Conservation (phyloP, 2,113 vertebrate species). For the Leptosomus discolor region DNA sequence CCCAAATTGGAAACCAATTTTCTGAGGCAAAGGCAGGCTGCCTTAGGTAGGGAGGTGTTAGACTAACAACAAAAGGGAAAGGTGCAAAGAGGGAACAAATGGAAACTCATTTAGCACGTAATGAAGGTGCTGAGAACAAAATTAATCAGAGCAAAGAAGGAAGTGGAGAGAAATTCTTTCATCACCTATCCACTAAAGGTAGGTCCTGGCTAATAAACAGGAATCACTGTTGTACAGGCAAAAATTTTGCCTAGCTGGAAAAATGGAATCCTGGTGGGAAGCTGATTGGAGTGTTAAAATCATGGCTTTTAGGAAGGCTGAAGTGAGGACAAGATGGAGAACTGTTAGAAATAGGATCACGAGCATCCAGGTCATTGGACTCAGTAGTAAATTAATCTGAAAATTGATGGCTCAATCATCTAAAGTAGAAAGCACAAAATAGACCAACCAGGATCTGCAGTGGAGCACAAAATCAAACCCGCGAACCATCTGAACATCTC, state of each 20-base stretch:
- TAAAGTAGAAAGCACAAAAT: not conserved
- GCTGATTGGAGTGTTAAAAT: not conserved
- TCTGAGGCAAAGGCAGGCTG: not conserved
- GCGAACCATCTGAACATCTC: not conserved
- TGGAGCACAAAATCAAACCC: constrained; percentile 48
- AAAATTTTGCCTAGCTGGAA: not conserved
- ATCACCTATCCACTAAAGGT: not conserved
- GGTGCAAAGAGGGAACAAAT: constrained; percentile 63
- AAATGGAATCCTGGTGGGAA: not conserved
- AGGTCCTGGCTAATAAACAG: not conserved
- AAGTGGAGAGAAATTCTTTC: constrained; percentile 27
- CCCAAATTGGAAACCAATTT: not conserved
- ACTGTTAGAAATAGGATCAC: not conserved
- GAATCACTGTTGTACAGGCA: not conserved
- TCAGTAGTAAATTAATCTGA: constrained; percentile 8
- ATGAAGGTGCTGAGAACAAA: constrained; percentile 33
- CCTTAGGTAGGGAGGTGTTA: constrained; percentile 39
- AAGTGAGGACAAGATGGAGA: not conserved
- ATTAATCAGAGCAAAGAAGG: constrained; percentile 53
- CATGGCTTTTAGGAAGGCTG: not conserved
- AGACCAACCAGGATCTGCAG: not conserved
- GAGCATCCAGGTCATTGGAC: not conserved
- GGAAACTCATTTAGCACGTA: constrained; percentile 57
- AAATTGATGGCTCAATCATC: constrained; percentile 30
- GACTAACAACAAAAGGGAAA: constrained; percentile 63